Base-by-base conservation (phyloP, 2,888 invertebrate species). In the Dorcus hopei region DNA sequence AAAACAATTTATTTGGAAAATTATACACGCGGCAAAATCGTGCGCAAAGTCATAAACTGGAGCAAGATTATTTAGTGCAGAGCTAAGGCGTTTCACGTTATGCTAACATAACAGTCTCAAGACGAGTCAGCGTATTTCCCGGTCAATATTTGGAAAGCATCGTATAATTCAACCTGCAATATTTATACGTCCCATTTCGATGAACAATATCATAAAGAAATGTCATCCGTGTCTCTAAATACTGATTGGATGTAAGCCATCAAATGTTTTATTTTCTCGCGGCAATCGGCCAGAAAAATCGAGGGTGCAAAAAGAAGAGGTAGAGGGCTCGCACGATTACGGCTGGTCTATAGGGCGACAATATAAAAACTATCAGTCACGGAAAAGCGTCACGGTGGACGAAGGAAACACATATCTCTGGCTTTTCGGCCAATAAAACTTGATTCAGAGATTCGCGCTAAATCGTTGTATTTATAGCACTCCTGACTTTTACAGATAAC, bases 391-490 rank as follows among this genome's bases (percentile, higher is more conserved):
- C 68, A 68, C 66, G 70, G 69, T 68, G 71, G 70, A 70, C 70
- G 68, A 65, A 63, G 68, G 70, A 70, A 72, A 72, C 72, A 77
- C 76, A 81, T 83, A 83, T 83, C 82, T 81, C 80, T 79, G 79
- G 81, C 80, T 82, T 83, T 82, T 83, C 82, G 82, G 80, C 79
- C 81, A 82, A 83, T 83, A 82, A 83, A 83, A 82, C 82, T 82
- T 81, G 80, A 78, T 78, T 78, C 74, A 74, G 72, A 74, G 72
- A 73, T 72, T 70, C 70, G 63, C 67, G 71, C 67, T 66, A 73
- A 75, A 75, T 74, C 73, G 74, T 69, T 70, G 69, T 73, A 74
- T 76, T 76, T 76, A 76, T 68, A 72, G 70, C 67, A 64, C 68
- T 67, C 69, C 73, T 74, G 74, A 72, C 74, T 70, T 63, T 58